Conservation (phyloP, 1,140 invertebrate species). For the Listronotus oregonensis region DNA sequence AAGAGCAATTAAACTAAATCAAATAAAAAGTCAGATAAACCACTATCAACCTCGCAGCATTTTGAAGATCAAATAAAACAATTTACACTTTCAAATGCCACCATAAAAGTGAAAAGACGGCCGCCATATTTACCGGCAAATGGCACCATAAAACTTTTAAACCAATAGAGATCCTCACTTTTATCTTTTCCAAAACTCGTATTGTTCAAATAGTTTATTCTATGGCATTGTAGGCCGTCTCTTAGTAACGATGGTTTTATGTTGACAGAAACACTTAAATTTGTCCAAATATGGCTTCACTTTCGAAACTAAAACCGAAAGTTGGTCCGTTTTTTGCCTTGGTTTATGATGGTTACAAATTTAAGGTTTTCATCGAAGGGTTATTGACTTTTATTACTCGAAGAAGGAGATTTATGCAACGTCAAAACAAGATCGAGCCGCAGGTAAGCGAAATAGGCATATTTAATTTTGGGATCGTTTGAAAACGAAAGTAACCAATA, state of each 20-base stretch:
- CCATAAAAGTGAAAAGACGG: slow-evolving; percentile 20
- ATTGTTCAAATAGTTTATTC: slow-evolving; percentile 22
- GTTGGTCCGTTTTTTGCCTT: slow-evolving; percentile 15
- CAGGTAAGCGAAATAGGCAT: neutral
- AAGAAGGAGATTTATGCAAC: neutral
- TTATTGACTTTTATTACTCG: slow-evolving; percentile 1
- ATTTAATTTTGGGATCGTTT: no score
- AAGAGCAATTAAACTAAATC: no score
- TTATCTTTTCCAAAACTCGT: slow-evolving; percentile 30
- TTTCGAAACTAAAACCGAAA: slow-evolving; percentile 31
- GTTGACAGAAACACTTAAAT: slow-evolving; percentile 26
- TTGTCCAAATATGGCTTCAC: slow-evolving; percentile 25
- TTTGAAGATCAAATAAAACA: no score
- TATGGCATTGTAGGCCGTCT: slow-evolving; percentile 15
- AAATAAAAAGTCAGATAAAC: no score
- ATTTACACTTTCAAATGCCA: no score
- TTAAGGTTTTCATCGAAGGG: slow-evolving; percentile 5
- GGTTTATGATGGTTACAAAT: slow-evolving; percentile 18
- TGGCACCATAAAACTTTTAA: slow-evolving; percentile 18
- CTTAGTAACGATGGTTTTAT: slow-evolving; percentile 18
- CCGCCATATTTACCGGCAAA: slow-evolving; percentile 21
- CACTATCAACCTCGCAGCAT: neutral
- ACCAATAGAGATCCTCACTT: slow-evolving; percentile 15
- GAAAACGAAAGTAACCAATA: neutral
- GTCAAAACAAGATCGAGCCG: neutral